phyloP scores from a whole-genome alignment of 2,113 vertebrate genomes.

The Spilogale gracilis region DNA sequence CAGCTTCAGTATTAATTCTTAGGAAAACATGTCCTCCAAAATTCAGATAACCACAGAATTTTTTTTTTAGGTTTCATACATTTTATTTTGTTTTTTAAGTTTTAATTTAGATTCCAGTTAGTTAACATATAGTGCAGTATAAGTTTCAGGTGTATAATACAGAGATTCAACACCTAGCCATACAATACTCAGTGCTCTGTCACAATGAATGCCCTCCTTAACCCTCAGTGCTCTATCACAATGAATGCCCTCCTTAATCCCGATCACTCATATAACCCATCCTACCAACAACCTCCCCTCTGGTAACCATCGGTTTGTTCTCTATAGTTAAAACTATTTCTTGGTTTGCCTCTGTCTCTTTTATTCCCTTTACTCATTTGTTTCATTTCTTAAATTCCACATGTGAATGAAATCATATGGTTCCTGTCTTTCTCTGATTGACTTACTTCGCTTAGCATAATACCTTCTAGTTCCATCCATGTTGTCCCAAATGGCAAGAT shows the following conservation, averaged over 20 bases:
- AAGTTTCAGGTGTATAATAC: neutral
- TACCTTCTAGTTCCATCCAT: neutral
- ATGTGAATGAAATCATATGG: neutral
- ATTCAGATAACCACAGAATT: neutral
- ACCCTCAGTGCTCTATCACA: neutral
- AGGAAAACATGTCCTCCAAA: neutral
- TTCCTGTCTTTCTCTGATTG: neutral
- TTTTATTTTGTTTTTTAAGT: neutral
- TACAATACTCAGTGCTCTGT: neutral
- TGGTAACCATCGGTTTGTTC: neutral
- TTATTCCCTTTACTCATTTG: neutral
- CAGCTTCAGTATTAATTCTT: neutral
- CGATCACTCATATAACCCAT: neutral
- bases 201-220: neutral
- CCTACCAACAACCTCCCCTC: neutral
- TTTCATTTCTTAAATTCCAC: neutral
- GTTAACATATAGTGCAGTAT: neutral
- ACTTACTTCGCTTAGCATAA: neutral
- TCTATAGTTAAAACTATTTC: neutral
- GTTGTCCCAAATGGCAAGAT: neutral
- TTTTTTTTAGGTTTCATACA: neutral
- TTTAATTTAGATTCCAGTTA: neutral
- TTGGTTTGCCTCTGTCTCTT: neutral
- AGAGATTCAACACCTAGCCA: neutral
- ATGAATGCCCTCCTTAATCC: neutral